Base-by-base conservation (phyloP, 2,888 invertebrate species). In the Blastobasis adustella region DNA sequence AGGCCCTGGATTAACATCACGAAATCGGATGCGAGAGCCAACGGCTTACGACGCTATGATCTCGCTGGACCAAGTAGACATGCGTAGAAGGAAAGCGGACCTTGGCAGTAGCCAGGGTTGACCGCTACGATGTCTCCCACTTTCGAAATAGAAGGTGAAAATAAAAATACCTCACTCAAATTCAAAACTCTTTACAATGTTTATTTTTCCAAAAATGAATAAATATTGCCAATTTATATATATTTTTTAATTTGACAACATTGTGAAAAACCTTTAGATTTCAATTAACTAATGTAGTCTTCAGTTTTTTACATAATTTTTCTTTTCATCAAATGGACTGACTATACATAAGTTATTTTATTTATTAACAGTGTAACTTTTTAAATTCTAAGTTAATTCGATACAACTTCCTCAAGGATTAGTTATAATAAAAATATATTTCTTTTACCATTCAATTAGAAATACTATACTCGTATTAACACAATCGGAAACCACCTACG, bases 191-290 rank as follows among this genome's bases (percentile, higher is more conserved):
- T 73, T 77, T 73, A 71, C 69, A 74, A 66, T 67, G 67, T 79
- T 82, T 54, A 82, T 79, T 82, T 71, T 59, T 74, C 76, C 75
- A 79, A 83, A 83, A 82, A 73, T 68, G 40, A 71, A 68, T 67
- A 67, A 23, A 66, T 69, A 73, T 74, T 76, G 74, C 70, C 81
- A 77, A 74, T 66, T 64, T 66, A 23, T 23, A 23, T 23, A 23
- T 59, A 65, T 67, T 61, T 65, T 57, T 69, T 63, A 63, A 62
- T 66, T 71, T 72, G 78, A 76, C 79, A 82, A 76, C 72, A 69
- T 69, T 68, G 66, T 76, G 76, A 74, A 81, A 74, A 80, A 75
- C 67, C 58, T 72, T 65, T 69, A 66, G 63, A 66, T 66, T 64
- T 57, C 68, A 63, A 69, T 71, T 65, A 71, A 68, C 69, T 60